Percentiles rank a stretch among this genome's conserved stretches.
Evolutionary conservation across 1,140 invertebrate genomes (phyloP).

Genomic region (Aphelenchoides besseyi): DNA sequence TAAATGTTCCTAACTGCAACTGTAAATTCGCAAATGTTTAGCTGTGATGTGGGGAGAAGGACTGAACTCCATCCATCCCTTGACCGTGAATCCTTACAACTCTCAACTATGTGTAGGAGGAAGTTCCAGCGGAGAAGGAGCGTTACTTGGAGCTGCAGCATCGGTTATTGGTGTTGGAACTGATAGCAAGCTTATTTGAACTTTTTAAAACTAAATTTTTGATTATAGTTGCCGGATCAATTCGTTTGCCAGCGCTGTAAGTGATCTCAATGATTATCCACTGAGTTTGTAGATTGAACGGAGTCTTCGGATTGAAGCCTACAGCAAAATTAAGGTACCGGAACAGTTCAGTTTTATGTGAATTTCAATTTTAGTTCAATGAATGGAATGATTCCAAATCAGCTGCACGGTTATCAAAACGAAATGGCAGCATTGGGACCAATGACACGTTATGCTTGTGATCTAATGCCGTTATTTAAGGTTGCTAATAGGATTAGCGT

Average conservation of each 20-base stretch:
- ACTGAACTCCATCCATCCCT: background rate
- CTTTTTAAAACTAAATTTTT: background rate
- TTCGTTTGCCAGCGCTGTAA: constrained; percentile 86
- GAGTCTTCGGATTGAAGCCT: constrained; percentile 86
- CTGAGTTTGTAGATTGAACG: no score
- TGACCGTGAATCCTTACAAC: background rate
- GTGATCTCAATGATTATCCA: no score
- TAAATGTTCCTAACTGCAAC: no score
- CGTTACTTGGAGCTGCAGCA: constrained; percentile 48
- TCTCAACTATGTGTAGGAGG: no score
- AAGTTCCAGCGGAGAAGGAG: constrained; percentile 55
- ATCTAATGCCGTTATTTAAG: constrained; percentile 72
- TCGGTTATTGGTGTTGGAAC: constrained; percentile 79
- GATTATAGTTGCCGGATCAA: constrained; percentile 76
- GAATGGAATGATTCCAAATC: background rate
- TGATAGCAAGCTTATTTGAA: background rate
- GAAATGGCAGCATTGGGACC: constrained; percentile 72
- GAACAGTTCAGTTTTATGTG: no score
- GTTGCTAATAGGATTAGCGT: background rate
- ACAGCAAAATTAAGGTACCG: background rate
- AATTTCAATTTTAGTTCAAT: no score
- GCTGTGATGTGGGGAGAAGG: no score
- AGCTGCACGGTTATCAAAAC: constrained; percentile 26
- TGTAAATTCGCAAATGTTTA: no score
- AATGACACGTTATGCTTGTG: constrained; percentile 80